Percentiles rank a stretch among this genome's conserved stretches.
Conservation (phyloP, 2,888 invertebrate species). For the Torymus aiolomorphi region DNA sequence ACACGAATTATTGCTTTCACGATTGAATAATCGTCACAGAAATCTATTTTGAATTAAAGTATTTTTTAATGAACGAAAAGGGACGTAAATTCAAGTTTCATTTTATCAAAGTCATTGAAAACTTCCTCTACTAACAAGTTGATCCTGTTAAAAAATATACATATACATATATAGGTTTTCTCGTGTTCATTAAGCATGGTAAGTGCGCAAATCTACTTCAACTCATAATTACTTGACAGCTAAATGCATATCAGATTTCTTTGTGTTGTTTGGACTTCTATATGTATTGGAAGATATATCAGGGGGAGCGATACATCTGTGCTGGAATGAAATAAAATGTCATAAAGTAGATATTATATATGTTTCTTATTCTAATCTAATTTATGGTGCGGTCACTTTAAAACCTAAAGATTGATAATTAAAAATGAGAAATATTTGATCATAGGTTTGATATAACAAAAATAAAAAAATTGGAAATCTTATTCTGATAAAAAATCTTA, state of each 20-base stretch:
- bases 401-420: constrained; percentile 29
- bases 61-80: constrained; percentile 12
- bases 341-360: background rate
- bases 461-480: too few relatives aligned
- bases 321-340: constrained; percentile 33
- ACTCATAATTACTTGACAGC: constrained; percentile 35
- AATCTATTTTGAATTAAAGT: constrained; percentile 42
- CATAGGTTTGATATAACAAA: background rate
- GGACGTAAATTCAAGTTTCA: constrained; percentile 21
- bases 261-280: constrained; percentile 31
- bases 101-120: constrained; percentile 21
- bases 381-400: constrained; percentile 13
- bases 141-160: constrained; percentile 44
- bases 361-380: constrained; percentile 10
- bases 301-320: constrained; percentile 48
- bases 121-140: constrained; percentile 35
- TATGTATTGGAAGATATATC: constrained; percentile 33
- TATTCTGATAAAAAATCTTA: too few relatives aligned
- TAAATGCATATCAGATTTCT: constrained; percentile 23
- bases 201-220: constrained; percentile 29
- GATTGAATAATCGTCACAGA: constrained; percentile 25
- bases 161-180: constrained; percentile 34
- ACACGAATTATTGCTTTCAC: background rate
- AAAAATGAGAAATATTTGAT: background rate
- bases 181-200: constrained; percentile 30